A percentile compares a stretch with the other conserved stretches of the same genome.
Conservation (phyloP, 2,888 invertebrate species). For the Exephanes ischioxanthus region DNA sequence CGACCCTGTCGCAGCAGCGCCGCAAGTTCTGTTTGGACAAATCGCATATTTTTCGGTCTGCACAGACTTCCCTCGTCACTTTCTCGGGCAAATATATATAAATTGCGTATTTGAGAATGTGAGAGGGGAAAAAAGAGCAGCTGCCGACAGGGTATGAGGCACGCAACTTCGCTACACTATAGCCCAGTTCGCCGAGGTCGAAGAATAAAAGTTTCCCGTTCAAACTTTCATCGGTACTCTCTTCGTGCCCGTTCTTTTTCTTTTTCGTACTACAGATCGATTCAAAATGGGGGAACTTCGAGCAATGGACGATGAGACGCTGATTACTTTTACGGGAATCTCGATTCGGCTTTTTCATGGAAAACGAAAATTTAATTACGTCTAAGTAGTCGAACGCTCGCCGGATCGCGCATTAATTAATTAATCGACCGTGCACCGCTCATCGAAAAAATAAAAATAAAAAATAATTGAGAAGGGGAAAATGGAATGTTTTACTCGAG, state of each 20-base stretch:
- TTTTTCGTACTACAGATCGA: conserved; percentile 17
- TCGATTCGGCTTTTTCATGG: background rate
- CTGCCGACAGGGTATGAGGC: background rate
- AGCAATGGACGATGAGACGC: background rate
- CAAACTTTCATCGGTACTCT: conserved; percentile 53
- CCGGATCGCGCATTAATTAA: background rate
- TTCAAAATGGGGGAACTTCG: conserved; percentile 23
- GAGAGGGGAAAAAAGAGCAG: conserved; percentile 6
- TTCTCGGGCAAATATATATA: background rate
- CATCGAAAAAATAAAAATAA: no score
- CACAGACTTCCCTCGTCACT: background rate
- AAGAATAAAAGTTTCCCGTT: conserved; percentile 49
- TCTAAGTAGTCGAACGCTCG: background rate
- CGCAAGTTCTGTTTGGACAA: background rate
- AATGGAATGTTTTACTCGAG: background rate
- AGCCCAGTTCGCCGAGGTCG: conserved; percentile 19
- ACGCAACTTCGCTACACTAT: conserved; percentile 26
- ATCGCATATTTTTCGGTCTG: background rate
- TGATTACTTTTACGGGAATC: background rate
- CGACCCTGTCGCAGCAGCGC: no score
- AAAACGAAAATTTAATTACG: background rate
- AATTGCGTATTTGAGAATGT: background rate
- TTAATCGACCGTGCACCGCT: background rate
- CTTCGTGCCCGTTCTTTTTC: background rate
- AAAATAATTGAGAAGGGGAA: background rate